Percentiles rank a stretch among this genome's conserved stretches.
Evolutionary conservation across 1,140 invertebrate species (phyloP).

Genomic region (Dreissena rostriformis): DNA sequence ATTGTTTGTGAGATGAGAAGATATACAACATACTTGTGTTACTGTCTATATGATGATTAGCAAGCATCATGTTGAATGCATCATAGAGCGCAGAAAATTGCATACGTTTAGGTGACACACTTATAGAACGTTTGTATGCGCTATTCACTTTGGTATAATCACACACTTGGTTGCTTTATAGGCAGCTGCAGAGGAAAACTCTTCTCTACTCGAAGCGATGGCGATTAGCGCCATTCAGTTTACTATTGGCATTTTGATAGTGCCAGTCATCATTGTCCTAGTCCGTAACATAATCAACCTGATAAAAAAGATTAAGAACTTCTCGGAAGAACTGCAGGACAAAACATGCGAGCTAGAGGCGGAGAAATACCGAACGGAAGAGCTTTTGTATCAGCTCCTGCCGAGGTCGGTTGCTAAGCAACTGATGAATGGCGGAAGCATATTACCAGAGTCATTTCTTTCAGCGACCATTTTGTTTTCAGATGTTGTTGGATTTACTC

Average conservation of each 20-base stretch:
- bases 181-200: slow-evolving; percentile 22
- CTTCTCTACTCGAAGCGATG: neutral
- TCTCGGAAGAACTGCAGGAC: slow-evolving; percentile 11
- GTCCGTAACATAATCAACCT: slow-evolving; percentile 28
- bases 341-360: slow-evolving; percentile 41
- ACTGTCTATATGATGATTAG: neutral
- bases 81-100: too few relatives aligned
- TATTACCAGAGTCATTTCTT: slow-evolving; percentile 37
- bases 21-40: neutral
- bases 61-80: neutral
- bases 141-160: too few relatives aligned
- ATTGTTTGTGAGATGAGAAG: too few relatives aligned
- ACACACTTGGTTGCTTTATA: neutral
- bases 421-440: slow-evolving; percentile 11
- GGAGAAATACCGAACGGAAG: slow-evolving; percentile 46
- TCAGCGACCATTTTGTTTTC: slow-evolving; percentile 85
- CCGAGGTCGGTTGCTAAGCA: slow-evolving; percentile 42
- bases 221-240: slow-evolving; percentile 16
- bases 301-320: slow-evolving; percentile 41
- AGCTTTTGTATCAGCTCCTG: slow-evolving; percentile 45
- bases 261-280: slow-evolving; percentile 2
- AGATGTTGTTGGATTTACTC: slow-evolving; percentile 90
- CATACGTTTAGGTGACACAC: too few relatives aligned
- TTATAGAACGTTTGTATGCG: too few relatives aligned
- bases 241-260: slow-evolving; percentile 7